Evolutionary conservation across 2,888 invertebrate species (phyloP), one percentile per base, ranked within the genome.

Genomic region (Agapostemon virescens): DNA sequence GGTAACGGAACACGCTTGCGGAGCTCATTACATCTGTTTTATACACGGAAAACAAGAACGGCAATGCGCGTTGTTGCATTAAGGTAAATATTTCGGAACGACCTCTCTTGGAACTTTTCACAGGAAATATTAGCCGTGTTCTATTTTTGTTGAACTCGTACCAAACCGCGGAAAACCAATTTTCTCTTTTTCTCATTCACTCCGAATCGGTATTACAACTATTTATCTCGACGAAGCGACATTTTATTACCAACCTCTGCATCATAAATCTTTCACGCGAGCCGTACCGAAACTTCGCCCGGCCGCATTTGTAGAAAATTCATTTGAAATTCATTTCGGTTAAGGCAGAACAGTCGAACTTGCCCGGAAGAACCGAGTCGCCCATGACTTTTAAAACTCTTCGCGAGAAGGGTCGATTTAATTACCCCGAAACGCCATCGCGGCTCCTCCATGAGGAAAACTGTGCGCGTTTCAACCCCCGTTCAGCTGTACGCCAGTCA

Each of bases 271-370:
- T 71, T 61, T 38, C 68, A 23, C 63, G 17, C 63, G 45, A 2
- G 3, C 23, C 61, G 63, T 38, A 49, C 38, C 42, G 61, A 76
- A 81, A 81, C 64, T 82, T 82, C 52, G 58, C 45, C 45, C 58
- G 58, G 52, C 61, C 71, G 73, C 66, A 70, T 81, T 81, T 82
- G 70, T 74, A 82, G 82, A 74, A 74, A 77, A 74, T 82, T 82
- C 76, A 81, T 82, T 81, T 81, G 82, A 77, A 81, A 81, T 82
- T 81, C 82, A 82, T 82, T 68, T 74, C 30, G 64, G 45, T 33
- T 30, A 45, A 64, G 30, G 58, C 55, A 69, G 72, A 36, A 36
- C n/a, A 66, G 36, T 49, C 38, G 13, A 69, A 69, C 74, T 74
- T 68, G 30, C n/a, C 49, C 52, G 30, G 66, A 40, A 58, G 40